These are phyloP conservation scores for Chrysopa pallens DNA, from an alignment of 1,140 invertebrate species.

Conservation along the genomic window DNA sequence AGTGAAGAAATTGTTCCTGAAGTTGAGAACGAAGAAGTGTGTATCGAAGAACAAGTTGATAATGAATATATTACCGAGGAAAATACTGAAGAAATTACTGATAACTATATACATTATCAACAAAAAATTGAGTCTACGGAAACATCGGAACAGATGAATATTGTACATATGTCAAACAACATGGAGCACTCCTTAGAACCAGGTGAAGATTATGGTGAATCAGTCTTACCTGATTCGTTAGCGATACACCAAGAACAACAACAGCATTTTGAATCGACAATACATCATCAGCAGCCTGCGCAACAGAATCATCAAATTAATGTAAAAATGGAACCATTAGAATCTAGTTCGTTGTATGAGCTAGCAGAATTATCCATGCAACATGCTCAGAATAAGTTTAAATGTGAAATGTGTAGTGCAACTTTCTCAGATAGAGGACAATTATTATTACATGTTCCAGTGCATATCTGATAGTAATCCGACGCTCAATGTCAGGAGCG, in stretches of 20 bases:
- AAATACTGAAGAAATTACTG: neutral
- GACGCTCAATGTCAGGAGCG: too few species aligned
- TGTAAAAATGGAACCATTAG: conserved; percentile 26
- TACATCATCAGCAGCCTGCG: neutral
- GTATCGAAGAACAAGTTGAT: neutral
- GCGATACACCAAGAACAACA: conserved; percentile 20
- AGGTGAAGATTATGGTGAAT: neutral
- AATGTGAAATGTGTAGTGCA: conserved; percentile 64
- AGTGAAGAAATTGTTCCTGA: conserved; percentile 7
- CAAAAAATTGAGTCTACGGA: conserved; percentile 13
- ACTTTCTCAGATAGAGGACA: conserved; percentile 52
- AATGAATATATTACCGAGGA: neutral
- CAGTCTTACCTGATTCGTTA: neutral
- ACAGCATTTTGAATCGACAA: conserved; percentile 9
- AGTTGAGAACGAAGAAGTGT: conserved; percentile 7
- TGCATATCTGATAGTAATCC: conserved; percentile 48
- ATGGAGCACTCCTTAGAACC: neutral
- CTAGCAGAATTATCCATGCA: conserved; percentile 22
- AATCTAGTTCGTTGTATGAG: conserved; percentile 31
- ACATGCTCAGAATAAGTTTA: conserved; percentile 26
- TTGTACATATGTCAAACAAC: conserved; percentile 9
- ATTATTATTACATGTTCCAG: conserved; percentile 53
- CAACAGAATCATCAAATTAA: neutral
- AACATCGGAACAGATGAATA: conserved; percentile 13
- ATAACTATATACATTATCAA: conserved; percentile 19